A percentile compares a stretch with the other conserved stretches of the same genome.
These are phyloP conservation scores for Littorina saxatilis DNA, from an alignment of 1,140 invertebrate species.

Conservation along the genomic window DNA sequence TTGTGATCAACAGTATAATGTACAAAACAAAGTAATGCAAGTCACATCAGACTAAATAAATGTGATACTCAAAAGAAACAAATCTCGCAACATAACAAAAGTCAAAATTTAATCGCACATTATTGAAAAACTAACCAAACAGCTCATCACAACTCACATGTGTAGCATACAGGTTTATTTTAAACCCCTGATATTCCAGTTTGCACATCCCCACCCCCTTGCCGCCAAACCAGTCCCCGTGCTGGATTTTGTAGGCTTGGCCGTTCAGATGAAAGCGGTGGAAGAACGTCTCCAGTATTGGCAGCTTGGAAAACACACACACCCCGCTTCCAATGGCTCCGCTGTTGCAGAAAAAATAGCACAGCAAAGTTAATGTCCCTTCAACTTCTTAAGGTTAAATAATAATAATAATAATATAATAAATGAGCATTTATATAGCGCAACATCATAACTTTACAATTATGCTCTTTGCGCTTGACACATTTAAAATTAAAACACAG, in stretches of 20 bases:
- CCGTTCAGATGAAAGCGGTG: conserved; percentile 97
- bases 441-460: no score
- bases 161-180: conserved; percentile 91
- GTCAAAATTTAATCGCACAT: no score
- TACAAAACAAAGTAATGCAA: no score
- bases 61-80: no score
- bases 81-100: no score
- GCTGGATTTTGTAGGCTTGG: conserved; percentile 96
- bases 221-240: conserved; percentile 98
- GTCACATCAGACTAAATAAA: no score
- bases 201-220: conserved; percentile 95
- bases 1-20: no score
- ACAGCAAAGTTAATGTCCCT: background rate
- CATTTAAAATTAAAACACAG: no score
- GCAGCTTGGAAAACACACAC: conserved; percentile 91
- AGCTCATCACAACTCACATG: conserved; percentile 83
- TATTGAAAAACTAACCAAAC: background rate
- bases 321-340: conserved; percentile 94
- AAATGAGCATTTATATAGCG: no score
- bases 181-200: conserved; percentile 82
- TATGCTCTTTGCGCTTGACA: no score
- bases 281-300: conserved; percentile 92
- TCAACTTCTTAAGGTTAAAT: background rate
- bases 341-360: conserved; percentile 78
- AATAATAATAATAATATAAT: conserved; percentile 19